A percentile compares a stretch with the other conserved stretches of the same genome.
These are phyloP conservation scores for Amiota communis DNA, from an alignment of 2,888 invertebrate species.

Conservation along the genomic window DNA sequence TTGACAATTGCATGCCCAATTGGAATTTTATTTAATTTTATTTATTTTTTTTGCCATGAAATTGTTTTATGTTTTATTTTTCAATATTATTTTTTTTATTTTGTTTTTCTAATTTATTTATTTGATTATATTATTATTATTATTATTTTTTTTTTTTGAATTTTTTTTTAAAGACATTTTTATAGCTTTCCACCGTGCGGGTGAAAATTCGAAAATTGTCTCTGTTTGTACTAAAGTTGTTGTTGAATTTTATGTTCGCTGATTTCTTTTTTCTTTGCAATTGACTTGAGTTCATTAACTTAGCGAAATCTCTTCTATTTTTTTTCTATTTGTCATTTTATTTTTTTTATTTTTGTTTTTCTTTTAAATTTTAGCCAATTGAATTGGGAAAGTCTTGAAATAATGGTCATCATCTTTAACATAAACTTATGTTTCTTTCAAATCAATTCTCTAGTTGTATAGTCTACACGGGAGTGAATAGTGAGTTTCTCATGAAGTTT, in stretches of 20 bases:
- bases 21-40: background rate
- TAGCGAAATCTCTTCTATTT: slow-evolving; percentile 6
- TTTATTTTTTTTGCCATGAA: background rate
- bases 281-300: slow-evolving; percentile 2
- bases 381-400: too few relatives aligned
- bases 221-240: too few relatives aligned
- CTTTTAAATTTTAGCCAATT: background rate
- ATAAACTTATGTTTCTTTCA: too few relatives aligned
- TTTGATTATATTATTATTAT: background rate
- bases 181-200: background rate
- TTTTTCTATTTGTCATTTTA: background rate
- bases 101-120: background rate
- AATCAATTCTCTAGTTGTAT: too few relatives aligned
- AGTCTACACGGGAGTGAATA: too few relatives aligned
- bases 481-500: too few relatives aligned
- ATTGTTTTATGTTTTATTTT: background rate
- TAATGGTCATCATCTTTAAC: too few relatives aligned
- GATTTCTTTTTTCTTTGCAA: too few relatives aligned
- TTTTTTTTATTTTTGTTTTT: background rate
- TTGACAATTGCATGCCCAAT: slow-evolving; percentile 8
- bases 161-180: background rate
- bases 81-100: background rate
- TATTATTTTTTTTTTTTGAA: background rate
- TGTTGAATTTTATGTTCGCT: too few relatives aligned
- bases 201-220: too few relatives aligned